Evolutionary conservation across 2,888 invertebrate species (phyloP).

Genomic region (Odontocerum albicorne): DNA sequence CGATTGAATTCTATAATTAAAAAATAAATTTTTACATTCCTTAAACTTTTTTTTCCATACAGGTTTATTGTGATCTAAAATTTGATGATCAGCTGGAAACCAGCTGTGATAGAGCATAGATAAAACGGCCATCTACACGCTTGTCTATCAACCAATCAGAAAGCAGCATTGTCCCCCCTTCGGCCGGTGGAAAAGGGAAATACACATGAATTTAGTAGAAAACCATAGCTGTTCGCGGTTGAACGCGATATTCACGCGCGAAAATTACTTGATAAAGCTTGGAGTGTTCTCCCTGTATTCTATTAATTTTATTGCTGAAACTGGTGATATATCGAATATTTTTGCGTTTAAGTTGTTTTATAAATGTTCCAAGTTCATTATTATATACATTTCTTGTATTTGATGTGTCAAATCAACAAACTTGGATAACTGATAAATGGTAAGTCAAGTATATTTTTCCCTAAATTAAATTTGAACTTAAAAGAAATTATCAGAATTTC

Average conservation of each 20-base stretch:
- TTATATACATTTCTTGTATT: conserved; percentile 7
- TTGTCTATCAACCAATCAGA: conserved; percentile 44
- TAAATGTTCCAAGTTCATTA: no score
- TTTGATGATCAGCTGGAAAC: conserved; percentile 20
- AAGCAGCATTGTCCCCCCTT: conserved; percentile 40
- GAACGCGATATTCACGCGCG: conserved; percentile 62
- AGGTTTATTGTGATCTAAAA: no score
- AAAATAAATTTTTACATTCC: no score
- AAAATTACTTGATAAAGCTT: conserved; percentile 29
- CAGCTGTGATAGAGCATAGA: conserved; percentile 20
- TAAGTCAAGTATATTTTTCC: no score
- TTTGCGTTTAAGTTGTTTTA: no score
- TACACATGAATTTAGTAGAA: conserved; percentile 53
- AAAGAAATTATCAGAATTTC: no score
- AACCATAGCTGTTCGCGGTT: conserved; percentile 44
- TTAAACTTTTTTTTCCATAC: no score
- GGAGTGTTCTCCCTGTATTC: conserved; percentile 7
- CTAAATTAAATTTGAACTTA: no score
- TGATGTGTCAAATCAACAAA: background rate
- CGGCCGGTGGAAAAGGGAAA: conserved; percentile 51
- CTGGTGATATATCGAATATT: conserved; percentile 1
- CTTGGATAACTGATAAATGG: no score
- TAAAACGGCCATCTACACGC: conserved; percentile 19
- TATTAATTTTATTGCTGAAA: conserved; percentile 3
- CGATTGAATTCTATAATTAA: no score